phyloP scores from a whole-genome alignment of 2,797 vertebrate species.

The Vipera ursinii region DNA sequence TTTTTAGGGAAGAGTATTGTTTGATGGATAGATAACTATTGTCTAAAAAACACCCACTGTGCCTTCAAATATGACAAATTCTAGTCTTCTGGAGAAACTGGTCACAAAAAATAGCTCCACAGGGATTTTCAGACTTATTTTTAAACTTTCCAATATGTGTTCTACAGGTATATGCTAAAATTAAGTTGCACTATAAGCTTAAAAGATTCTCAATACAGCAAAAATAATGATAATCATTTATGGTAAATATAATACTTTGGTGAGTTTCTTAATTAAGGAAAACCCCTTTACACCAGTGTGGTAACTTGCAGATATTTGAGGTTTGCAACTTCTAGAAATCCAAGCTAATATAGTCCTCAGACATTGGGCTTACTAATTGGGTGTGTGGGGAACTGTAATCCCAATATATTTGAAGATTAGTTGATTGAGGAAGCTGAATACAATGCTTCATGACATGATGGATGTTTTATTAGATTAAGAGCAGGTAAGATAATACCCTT shows the following conservation, averaged over 20 bases:
- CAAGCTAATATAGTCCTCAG: not conserved
- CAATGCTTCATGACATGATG: not conserved
- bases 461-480: not conserved
- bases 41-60: not conserved
- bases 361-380: not conserved
- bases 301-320: not conserved
- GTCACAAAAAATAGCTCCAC: not conserved
- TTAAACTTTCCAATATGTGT: not conserved
- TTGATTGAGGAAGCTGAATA: not conserved
- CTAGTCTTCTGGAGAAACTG: not conserved
- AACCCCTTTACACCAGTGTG: not conserved
- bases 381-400: not conserved
- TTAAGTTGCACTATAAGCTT: conserved; percentile 16
- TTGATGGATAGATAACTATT: not conserved
- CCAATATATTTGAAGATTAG: not conserved
- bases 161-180: not conserved
- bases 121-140: conserved; percentile 4
- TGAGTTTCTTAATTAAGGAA: conserved; percentile 41
- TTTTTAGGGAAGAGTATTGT: not conserved
- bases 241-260: conserved; percentile 30
- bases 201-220: conserved; percentile 28
- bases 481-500: not conserved
- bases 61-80: not conserved
- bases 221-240: conserved; percentile 53
- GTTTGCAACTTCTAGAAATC: not conserved